These are phyloP conservation scores for Morpho helenor DNA, from an alignment of 2,888 invertebrate species.

Conservation along the genomic window DNA sequence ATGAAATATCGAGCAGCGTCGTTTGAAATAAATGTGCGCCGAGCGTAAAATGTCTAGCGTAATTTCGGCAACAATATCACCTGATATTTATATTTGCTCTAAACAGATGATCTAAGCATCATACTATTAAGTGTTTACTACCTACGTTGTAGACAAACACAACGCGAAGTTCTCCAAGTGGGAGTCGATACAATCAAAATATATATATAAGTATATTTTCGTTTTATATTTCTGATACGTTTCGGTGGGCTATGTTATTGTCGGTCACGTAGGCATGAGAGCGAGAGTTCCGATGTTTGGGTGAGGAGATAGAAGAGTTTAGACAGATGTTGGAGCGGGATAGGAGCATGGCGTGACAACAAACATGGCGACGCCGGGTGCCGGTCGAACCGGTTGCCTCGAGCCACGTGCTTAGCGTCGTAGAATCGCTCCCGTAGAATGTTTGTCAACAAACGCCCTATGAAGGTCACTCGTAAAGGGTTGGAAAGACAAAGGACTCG, in stretches of 20 bases:
- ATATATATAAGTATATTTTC: not conserved
- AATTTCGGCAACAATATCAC: constrained; percentile 15
- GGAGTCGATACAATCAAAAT: no score
- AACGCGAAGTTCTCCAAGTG: no score
- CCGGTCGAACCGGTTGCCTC: constrained; percentile 67
- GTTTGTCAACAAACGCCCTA: constrained; percentile 76
- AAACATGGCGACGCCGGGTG: constrained; percentile 74
- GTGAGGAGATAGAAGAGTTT: constrained; percentile 38
- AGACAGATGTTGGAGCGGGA: constrained; percentile 45
- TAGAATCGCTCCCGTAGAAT: constrained; percentile 60
- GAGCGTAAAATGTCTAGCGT: no score
- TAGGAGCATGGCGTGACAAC: constrained; percentile 69
- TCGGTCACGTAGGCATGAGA: constrained; percentile 70
- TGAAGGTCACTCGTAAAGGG: constrained; percentile 69
- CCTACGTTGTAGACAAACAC: not conserved
- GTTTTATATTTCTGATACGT: constrained; percentile 13
- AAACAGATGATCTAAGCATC: constrained; percentile 23
- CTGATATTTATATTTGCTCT: constrained; percentile 22
- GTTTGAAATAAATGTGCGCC: no score
- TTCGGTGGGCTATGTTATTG: constrained; percentile 57
- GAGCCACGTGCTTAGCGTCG: constrained; percentile 71
- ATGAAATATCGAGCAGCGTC: no score
- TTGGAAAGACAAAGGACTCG: constrained; percentile 58
- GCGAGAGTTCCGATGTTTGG: constrained; percentile 44
- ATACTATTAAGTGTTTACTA: not conserved